Percentiles rank a stretch among this genome's conserved stretches.
phyloP scores from a whole-genome alignment of 2,113 vertebrate species.

The Egretta garzetta region DNA sequence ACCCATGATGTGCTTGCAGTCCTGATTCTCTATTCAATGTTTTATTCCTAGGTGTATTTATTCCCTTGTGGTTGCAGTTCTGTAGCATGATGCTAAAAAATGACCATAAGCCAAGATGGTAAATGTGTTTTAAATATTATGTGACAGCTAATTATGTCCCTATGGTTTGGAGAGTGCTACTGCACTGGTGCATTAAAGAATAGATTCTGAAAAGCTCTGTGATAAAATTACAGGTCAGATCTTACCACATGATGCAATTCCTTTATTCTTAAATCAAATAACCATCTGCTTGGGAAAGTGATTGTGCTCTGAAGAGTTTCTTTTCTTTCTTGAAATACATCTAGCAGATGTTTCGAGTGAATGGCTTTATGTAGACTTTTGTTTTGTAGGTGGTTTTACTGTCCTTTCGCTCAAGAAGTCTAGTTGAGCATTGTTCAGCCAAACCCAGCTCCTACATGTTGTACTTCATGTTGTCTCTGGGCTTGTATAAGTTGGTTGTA shows the following conservation, averaged over 20 bases:
- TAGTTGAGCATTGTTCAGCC: neutral
- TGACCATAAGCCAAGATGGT: neutral
- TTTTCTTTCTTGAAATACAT: constrained; percentile 22
- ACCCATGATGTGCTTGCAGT: neutral
- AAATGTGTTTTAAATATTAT: neutral
- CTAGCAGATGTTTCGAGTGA: constrained; percentile 30
- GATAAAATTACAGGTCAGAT: constrained; percentile 33
- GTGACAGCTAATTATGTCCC: constrained; percentile 5
- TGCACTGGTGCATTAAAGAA: neutral
- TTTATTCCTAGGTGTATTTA: neutral
- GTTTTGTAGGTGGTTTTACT: neutral
- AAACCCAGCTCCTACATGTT: neutral
- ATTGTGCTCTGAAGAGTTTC: neutral
- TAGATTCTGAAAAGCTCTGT: neutral
- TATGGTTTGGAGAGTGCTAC: neutral
- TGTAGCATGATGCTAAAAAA: neutral
- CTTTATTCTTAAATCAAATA: constrained; percentile 48
- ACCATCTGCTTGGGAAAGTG: constrained; percentile 31
- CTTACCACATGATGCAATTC: constrained; percentile 5
- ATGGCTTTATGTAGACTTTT: neutral
- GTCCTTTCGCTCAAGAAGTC: neutral
- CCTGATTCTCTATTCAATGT: neutral
- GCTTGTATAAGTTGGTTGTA: neutral
- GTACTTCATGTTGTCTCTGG: fast-evolving
- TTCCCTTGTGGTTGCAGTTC: neutral